Percentiles rank a stretch among this genome's conserved stretches.
Evolutionary conservation across 37 sponge, comb jelly and placozoan species (phyloP).

Genomic region (Hexactinellida sp.): DNA sequence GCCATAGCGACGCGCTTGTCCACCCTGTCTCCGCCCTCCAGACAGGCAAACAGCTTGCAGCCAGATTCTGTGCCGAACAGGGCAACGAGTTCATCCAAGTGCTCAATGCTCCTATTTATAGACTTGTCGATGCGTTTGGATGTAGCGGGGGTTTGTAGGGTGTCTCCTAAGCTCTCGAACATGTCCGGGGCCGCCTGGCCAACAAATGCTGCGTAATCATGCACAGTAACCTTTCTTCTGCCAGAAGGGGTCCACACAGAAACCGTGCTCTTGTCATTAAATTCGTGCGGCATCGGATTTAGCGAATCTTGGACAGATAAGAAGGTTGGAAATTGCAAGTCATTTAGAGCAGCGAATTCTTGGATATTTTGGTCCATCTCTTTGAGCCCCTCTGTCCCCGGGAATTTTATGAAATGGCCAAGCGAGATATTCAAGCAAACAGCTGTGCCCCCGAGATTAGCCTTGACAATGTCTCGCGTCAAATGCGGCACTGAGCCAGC

Average conservation of each 20-base stretch:
- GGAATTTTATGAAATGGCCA: neutral
- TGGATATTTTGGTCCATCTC: neutral
- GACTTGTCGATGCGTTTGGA: slow-evolving; percentile 55
- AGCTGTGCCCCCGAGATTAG: neutral
- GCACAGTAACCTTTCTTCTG: slow-evolving; percentile 42
- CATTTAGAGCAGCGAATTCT: neutral
- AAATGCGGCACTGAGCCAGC: slow-evolving; percentile 57
- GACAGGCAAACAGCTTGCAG: slow-evolving; percentile 36
- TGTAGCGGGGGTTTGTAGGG: slow-evolving; percentile 21
- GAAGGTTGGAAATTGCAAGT: neutral
- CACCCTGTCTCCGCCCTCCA: slow-evolving; percentile 48
- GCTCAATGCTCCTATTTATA: slow-evolving; percentile 51
- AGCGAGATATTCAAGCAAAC: neutral
- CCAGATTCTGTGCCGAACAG: neutral
- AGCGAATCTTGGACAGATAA: slow-evolving; percentile 55
- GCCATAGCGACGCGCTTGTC: slow-evolving; percentile 51
- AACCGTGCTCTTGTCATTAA: slow-evolving; percentile 44
- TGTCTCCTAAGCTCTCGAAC: slow-evolving; percentile 63
- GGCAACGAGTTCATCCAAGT: slow-evolving; percentile 43
- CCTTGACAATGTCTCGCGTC: slow-evolving; percentile 37
- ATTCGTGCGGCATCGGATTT: slow-evolving; percentile 25
- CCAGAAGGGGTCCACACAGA: slow-evolving; percentile 67
- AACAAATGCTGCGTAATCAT: slow-evolving; percentile 39
- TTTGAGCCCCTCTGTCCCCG: neutral
- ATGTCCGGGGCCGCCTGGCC: slow-evolving; percentile 32